phyloP scores from a whole-genome alignment of 2,797 vertebrate genomes.

The Esox lucius region DNA sequence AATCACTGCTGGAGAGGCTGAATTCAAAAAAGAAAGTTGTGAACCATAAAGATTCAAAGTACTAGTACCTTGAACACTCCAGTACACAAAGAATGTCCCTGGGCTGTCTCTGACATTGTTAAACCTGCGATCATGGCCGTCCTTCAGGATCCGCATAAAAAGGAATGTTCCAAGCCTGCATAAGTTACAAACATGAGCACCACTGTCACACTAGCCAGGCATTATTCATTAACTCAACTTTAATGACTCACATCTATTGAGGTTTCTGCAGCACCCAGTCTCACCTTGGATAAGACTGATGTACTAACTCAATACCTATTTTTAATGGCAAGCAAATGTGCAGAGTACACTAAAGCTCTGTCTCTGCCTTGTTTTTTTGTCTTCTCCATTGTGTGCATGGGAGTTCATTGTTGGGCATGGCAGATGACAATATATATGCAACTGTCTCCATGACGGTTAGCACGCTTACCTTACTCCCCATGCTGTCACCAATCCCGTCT shows the following conservation, averaged over 20 bases:
- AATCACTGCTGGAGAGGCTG: constrained; percentile 5
- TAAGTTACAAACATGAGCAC: constrained; percentile 39
- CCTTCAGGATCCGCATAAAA: constrained; percentile 80
- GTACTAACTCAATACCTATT: constrained; percentile 12
- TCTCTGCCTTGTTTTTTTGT: neutral
- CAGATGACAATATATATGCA: neutral
- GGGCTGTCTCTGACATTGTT: constrained; percentile 78
- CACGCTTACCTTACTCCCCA: constrained; percentile 77
- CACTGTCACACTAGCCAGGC: constrained; percentile 62
- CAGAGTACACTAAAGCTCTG: neutral
- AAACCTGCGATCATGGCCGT: constrained; percentile 78
- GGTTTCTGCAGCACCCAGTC: constrained; percentile 34
- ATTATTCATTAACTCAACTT: constrained; percentile 70
- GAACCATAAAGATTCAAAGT: constrained; percentile 36
- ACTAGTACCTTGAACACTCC: constrained; percentile 85
- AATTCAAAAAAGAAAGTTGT: neutral
- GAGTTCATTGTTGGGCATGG: neutral
- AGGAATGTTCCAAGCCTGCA: constrained; percentile 77
- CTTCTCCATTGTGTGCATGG: neutral
- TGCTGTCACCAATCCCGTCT: constrained; percentile 77
- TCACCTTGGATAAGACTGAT: constrained; percentile 2
- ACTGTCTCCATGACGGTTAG: neutral
- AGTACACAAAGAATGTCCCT: constrained; percentile 80
- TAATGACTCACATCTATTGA: constrained; percentile 40
- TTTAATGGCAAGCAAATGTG: neutral